Evolutionary conservation across 1,140 invertebrate species (phyloP), one percentile per base, ranked within the genome.

Genomic region (Zaprionus lachaisei): DNA sequence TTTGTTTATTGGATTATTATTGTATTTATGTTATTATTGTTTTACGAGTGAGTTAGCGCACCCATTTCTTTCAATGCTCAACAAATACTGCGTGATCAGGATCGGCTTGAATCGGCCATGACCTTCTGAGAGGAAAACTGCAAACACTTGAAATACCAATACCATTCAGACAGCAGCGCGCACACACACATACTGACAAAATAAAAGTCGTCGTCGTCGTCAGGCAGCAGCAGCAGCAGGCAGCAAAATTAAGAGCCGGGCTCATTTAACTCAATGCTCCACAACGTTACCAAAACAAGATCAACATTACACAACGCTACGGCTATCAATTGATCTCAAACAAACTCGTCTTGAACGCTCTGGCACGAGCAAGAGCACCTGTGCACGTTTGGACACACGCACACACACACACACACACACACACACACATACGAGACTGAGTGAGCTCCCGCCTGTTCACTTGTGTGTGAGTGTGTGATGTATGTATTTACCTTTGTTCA

Each of bases 51-150:
- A 61, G 44, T 57, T 58, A 31, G 73, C 66, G 72, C 67, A 80
- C 78, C 80, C 80, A 85, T 87, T 91, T 89, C 77, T 69, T 91
- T 80, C 77, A 91, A 72, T 77, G 81, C 64, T 81, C 71, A 83
- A 91, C 74, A 78, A 81, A 78, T 82, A 89, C 87, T 91, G 84
- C 55, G 75, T 71, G 82, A 77, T 80, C 83, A 83, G 77, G 85
- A 91, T 85, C 56, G 82, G 82, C 72, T 80, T 72, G 70, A 78
- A 81, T 72, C 77, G 86, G 73, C 87, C 87, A 91, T 91, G 87
- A 91, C 87, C 87, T 91, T 91, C 87, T 85, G 73, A 76, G 75
- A 81, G 75, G 72, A 83, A 89, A 81, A 81, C 72, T 69, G 73
- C 80, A 81, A 79, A 62, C 80, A 81, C 77, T 75, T 81, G 65